Evolutionary conservation across 2,888 invertebrate genomes (phyloP).

Genomic region (Dicycla oo): DNA sequence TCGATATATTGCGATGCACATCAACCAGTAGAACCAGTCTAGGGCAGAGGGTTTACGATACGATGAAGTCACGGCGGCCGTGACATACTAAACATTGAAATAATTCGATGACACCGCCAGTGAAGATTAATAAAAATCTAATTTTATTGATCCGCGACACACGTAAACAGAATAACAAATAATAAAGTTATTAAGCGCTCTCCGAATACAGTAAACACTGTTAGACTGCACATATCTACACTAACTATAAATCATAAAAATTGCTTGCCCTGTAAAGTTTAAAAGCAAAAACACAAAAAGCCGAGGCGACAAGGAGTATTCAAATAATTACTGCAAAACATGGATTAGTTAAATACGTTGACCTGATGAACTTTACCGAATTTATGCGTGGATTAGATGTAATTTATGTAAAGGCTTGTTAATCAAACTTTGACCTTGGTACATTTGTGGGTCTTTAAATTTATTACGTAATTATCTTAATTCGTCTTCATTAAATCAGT

Average conservation of each 20-base stretch:
- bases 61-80: conserved; percentile 77
- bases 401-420: conserved; percentile 42
- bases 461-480: conserved; percentile 27
- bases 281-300: conserved; percentile 19
- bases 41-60: conserved; percentile 69
- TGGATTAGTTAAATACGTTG: conserved; percentile 38
- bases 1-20: conserved; percentile 56
- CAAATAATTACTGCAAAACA: conserved; percentile 52
- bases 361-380: conserved; percentile 57
- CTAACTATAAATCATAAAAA: conserved; percentile 18
- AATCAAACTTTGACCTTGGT: conserved; percentile 30
- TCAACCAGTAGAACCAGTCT: conserved; percentile 74
- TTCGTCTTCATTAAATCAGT: conserved; percentile 27
- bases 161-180: conserved; percentile 17
- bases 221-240: not conserved
- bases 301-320: not conserved
- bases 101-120: conserved; percentile 65
- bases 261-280: conserved; percentile 5
- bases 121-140: conserved; percentile 64
- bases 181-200: conserved; percentile 3
- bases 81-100: conserved; percentile 73
- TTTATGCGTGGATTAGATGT: conserved; percentile 42
- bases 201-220: not conserved
- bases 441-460: conserved; percentile 32
- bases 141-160: conserved; percentile 65